A percentile compares a stretch with the other conserved stretches of the same genome.
phyloP scores from a whole-genome alignment of 1,140 invertebrate genomes.

The Polyergus mexicanus region DNA sequence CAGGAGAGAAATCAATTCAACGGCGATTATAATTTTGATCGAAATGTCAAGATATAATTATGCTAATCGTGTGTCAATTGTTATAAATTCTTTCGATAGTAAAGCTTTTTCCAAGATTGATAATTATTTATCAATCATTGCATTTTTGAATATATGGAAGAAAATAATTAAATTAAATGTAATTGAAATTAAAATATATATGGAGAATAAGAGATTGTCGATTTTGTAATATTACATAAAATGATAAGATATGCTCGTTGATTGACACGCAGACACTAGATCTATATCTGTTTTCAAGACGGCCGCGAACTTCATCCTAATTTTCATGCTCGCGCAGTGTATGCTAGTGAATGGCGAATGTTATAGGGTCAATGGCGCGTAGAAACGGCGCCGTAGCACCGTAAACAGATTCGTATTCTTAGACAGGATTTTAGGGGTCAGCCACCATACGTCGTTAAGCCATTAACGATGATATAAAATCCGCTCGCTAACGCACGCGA shows the following conservation, averaged over 20 bases:
- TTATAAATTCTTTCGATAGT: background rate
- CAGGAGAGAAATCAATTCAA: slow-evolving; percentile 9
- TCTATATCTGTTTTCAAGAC: slow-evolving; percentile 30
- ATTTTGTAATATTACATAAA: background rate
- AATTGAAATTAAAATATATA: background rate
- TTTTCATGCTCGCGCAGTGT: slow-evolving; percentile 30
- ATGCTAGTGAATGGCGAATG: slow-evolving; percentile 59
- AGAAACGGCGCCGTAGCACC: slow-evolving; percentile 64
- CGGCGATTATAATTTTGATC: background rate
- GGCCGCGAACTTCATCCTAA: slow-evolving; percentile 29
- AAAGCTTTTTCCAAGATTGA: background rate
- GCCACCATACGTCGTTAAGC: slow-evolving; percentile 63
- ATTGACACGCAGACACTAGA: background rate
- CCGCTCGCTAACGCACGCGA: slow-evolving; percentile 36
- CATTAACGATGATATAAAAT: slow-evolving; percentile 75
- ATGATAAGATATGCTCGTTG: background rate
- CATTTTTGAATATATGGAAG: background rate
- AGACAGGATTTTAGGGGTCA: slow-evolving; percentile 69
- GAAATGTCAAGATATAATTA: background rate
- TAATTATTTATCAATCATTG: background rate
- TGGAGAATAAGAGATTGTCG: background rate
- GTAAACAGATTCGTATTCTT: slow-evolving; percentile 77
- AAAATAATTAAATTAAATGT: background rate
- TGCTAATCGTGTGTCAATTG: slow-evolving; percentile 4
- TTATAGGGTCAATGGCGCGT: slow-evolving; percentile 75